Evolutionary conservation across 2,888 invertebrate genomes (phyloP).

Genomic region (Atrina japonica): DNA sequence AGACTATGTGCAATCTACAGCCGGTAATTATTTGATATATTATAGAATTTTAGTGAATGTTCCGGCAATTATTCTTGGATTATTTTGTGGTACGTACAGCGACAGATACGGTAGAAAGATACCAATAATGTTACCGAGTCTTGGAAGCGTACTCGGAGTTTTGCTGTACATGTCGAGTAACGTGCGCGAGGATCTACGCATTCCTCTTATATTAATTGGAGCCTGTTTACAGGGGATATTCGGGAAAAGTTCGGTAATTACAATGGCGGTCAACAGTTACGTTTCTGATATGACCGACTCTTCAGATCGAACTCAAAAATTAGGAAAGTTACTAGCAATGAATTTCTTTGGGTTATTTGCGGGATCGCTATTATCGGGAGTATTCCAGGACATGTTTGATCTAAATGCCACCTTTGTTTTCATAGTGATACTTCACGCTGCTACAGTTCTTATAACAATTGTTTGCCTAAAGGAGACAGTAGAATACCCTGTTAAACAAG

Average conservation of each 20-base stretch:
- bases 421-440: conserved; percentile 69
- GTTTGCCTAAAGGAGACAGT: conserved; percentile 70
- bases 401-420: conserved; percentile 68
- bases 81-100: conserved; percentile 80
- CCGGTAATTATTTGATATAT: conserved; percentile 75
- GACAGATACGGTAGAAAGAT: conserved; percentile 78
- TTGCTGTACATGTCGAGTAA: conserved; percentile 72
- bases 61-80: conserved; percentile 77
- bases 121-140: conserved; percentile 76
- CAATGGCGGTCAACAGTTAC: conserved; percentile 80
- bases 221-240: conserved; percentile 75
- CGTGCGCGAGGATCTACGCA: conserved; percentile 50
- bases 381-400: conserved; percentile 66
- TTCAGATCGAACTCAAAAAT: conserved; percentile 72
- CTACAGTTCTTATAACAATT: conserved; percentile 68
- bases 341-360: conserved; percentile 79
- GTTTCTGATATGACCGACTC: conserved; percentile 75
- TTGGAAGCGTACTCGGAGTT: conserved; percentile 76
- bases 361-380: conserved; percentile 75
- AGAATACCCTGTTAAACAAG: conserved; percentile 43
- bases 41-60: conserved; percentile 78
- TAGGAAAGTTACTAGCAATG: conserved; percentile 78
- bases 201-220: conserved; percentile 73
- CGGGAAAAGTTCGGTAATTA: conserved; percentile 79
- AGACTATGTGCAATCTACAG: conserved; percentile 67